Percentiles rank a stretch among this genome's conserved stretches.
Evolutionary conservation across 2,797 vertebrate genomes (phyloP).

Genomic region (Vultur gryphus): DNA sequence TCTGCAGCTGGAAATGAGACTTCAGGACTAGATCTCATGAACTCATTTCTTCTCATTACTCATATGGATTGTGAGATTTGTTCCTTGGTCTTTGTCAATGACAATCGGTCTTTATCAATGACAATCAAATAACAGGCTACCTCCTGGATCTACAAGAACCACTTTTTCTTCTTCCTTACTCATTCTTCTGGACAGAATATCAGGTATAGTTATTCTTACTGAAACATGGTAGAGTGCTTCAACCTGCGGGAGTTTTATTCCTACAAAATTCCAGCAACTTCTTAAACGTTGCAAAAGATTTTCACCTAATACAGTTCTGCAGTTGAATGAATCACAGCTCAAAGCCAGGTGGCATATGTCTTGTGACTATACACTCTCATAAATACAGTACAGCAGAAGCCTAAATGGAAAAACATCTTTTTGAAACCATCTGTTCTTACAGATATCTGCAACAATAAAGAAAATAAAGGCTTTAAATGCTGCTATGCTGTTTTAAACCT

Average conservation of each 20-base stretch:
- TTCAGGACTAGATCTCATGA: neutral
- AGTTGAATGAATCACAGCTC: conserved; percentile 4
- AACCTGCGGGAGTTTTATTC: neutral
- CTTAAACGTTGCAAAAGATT: neutral
- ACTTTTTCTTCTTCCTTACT: neutral
- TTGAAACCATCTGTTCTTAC: conserved; percentile 51
- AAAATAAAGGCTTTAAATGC: conserved; percentile 11
- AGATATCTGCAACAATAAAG: conserved; percentile 51
- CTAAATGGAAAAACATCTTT: conserved; percentile 44
- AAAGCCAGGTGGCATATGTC: conserved; percentile 33
- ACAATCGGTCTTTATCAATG: neutral
- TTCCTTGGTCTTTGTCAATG: neutral
- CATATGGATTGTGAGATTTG: neutral
- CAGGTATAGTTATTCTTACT: neutral
- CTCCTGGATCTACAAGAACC: neutral
- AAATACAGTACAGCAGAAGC: conserved; percentile 31
- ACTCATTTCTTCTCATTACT: neutral
- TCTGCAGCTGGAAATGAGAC: neutral
- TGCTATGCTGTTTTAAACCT: neutral
- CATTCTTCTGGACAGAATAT: neutral
- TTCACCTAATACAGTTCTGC: neutral
- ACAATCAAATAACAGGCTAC: neutral
- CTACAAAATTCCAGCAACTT: neutral
- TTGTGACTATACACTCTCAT: conserved; percentile 22
- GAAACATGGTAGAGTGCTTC: neutral